phyloP scores from a whole-genome alignment of 2,888 invertebrate species.

The Cephus nigrinus region DNA sequence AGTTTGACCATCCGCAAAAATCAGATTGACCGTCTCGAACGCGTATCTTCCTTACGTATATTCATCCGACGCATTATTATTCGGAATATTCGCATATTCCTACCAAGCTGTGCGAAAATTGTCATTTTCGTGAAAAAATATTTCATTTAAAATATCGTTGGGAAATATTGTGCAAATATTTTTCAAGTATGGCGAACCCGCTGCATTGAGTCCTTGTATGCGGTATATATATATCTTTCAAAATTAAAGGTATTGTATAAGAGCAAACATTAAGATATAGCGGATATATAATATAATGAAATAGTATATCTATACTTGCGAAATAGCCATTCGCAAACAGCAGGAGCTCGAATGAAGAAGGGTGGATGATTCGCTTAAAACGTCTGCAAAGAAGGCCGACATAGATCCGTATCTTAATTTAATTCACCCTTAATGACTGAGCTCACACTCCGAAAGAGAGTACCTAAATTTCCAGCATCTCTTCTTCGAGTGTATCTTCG shows the following conservation, averaged over 20 bases:
- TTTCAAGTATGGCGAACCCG: neutral
- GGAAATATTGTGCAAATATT: no score
- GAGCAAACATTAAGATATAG: neutral
- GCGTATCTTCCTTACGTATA: neutral
- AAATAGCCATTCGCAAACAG: neutral
- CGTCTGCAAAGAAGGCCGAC: constrained; percentile 17
- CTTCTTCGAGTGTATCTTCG: constrained; percentile 9
- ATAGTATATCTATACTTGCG: neutral
- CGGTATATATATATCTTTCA: neutral
- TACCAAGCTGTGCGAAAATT: neutral
- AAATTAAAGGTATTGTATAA: neutral
- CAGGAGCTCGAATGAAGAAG: neutral
- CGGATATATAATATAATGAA: neutral
- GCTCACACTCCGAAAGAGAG: neutral
- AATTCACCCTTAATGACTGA: constrained; percentile 18
- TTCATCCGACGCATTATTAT: neutral
- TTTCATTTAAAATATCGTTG: no score
- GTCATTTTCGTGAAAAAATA: no score
- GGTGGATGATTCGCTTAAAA: constrained; percentile 9
- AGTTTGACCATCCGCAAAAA: neutral
- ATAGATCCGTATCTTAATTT: constrained; percentile 23
- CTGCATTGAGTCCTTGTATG: neutral
- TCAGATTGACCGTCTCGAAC: neutral
- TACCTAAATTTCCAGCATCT: constrained; percentile 18
- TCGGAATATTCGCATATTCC: neutral